These are phyloP conservation scores for Myzus persicae DNA, from an alignment of 1,140 invertebrate genomes.

Conservation along the genomic window DNA sequence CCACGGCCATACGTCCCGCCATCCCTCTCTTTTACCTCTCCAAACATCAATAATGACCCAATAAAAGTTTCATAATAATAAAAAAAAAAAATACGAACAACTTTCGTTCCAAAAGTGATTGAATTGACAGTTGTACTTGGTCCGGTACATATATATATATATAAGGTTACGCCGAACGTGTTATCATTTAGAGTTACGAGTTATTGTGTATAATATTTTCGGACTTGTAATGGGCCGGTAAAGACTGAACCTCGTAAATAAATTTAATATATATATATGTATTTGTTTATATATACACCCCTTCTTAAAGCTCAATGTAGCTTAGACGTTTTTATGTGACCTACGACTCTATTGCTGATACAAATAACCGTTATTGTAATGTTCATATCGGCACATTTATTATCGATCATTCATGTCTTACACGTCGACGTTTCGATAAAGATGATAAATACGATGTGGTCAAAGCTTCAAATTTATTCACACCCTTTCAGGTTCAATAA, in stretches of 20 bases:
- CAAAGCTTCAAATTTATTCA: neutral
- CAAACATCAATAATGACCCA: slow-evolving; percentile 42
- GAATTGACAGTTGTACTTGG: neutral
- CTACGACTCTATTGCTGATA: neutral
- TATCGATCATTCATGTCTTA: neutral
- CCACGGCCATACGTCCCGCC: neutral
- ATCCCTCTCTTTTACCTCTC: slow-evolving; percentile 31
- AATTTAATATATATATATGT: neutral
- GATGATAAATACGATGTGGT: neutral
- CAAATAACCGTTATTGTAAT: neutral
- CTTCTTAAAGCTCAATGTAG: too few species aligned
- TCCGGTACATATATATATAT: neutral
- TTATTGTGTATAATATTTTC: neutral
- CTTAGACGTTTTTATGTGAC: neutral
- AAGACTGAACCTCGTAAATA: neutral
- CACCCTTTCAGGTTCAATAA: neutral
- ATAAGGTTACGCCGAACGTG: neutral
- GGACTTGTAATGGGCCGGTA: neutral
- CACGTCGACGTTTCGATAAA: neutral
- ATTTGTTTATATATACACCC: neutral
- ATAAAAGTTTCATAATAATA: slow-evolving; percentile 48
- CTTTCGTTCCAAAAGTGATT: slow-evolving; percentile 16
- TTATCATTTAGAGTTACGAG: neutral
- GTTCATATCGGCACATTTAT: neutral
- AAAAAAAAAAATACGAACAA: slow-evolving; percentile 11